These are phyloP conservation scores for Gymnobelideus leadbeateri DNA, from an alignment of 2,113 vertebrate species.

Conservation along the genomic window DNA sequence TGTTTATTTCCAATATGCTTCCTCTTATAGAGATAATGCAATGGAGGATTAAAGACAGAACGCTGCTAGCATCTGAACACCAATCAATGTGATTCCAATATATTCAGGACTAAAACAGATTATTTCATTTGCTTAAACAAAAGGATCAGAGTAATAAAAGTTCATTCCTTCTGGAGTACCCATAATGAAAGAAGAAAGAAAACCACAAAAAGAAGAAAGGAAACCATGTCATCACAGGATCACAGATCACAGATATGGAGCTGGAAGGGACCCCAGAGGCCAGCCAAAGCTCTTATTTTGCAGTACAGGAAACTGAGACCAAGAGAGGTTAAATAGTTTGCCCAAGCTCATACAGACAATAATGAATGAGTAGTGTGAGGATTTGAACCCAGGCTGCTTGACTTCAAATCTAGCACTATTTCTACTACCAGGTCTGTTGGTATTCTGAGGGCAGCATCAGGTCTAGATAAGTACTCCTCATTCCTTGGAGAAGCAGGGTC, in stretches of 20 bases:
- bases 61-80: neutral
- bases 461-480: neutral
- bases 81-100: neutral
- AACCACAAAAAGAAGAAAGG: neutral
- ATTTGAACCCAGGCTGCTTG: neutral
- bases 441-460: neutral
- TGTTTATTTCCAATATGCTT: neutral
- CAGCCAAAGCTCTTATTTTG: neutral
- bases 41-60: neutral
- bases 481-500: neutral
- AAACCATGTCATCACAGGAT: neutral
- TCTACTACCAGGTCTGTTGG: neutral
- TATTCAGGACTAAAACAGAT: neutral
- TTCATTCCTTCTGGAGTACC: neutral
- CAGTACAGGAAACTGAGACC: neutral
- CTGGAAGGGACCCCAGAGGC: neutral
- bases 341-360: neutral
- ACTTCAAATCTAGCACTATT: neutral
- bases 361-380: neutral
- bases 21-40: neutral
- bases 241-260: neutral
- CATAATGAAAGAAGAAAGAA: neutral
- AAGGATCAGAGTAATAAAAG: neutral
- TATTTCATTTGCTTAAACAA: neutral
- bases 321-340: neutral